Evolutionary conservation across 2,888 invertebrate species (phyloP), one percentile per base, ranked within the genome.

Genomic region (Synergus japonicus): DNA sequence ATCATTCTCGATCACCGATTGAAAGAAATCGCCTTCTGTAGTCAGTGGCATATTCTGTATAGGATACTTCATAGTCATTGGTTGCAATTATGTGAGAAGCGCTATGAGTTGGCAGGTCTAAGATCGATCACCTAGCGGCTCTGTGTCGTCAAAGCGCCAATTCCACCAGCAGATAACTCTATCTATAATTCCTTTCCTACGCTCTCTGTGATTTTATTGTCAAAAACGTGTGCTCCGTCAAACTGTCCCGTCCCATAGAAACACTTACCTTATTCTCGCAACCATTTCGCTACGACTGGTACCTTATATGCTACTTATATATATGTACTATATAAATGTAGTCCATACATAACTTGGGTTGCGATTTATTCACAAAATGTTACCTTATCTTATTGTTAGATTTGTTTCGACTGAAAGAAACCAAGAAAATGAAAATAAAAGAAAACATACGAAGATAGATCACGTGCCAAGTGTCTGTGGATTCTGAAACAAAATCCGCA

Each of bases 111-210:
- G 83, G 81, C 84, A 84, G 83, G 77, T 83, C 77, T 66, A 84
- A 83, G 83, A 84, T 84, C 82, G 84, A 84, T 84, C 84, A 82
- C 83, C 79, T 46, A 49, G 79, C 79, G 82, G 79, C 77, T 54
- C 77, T 76, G 66, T 44, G 76, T 64, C 78, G 83, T 83, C 82
- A 83, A 83, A 84, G 82, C 81, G 79, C 81, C 82, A 83, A 79
- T 83, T 76, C 81, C 80, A 82, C 82, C 78, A 79, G 80, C 83
- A 82, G 83, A 84, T 84, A 84, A 83, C 84, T 84, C 79, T 83
- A 83, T 83, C 78, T 82, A 81, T 78, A 83, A 83, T 83, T 84
- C 81, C 80, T 83, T 82, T 76, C 67, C 77, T 81, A 77, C 73
- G 58, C 78, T 82, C 79, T 49, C 78, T 81, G 80, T 80, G 80